Conservation (phyloP, 2,888 invertebrate genomes). For the Aleiodes testaceus region DNA sequence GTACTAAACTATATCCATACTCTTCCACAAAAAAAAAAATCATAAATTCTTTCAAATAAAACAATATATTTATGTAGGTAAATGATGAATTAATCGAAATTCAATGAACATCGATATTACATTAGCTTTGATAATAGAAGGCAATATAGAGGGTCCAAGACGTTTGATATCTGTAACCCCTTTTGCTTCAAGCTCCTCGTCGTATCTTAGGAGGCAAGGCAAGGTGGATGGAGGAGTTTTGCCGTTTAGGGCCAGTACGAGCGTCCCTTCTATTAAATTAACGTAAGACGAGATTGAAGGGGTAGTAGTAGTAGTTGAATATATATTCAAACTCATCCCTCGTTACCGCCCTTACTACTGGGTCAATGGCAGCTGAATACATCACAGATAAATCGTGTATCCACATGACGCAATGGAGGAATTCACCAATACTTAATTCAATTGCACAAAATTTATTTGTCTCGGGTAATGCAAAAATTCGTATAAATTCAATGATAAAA, state of each 20-base stretch:
- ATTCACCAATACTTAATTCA: slow-evolving; percentile 33
- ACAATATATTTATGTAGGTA: no score
- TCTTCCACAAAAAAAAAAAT: neutral
- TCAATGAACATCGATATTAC: slow-evolving; percentile 50
- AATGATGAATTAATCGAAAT: slow-evolving; percentile 38
- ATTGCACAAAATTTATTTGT: neutral
- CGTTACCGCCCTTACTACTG: neutral
- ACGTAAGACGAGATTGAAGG: slow-evolving; percentile 58
- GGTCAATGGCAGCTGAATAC: slow-evolving; percentile 16
- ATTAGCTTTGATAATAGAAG: slow-evolving; percentile 62
- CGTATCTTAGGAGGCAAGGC: slow-evolving; percentile 57
- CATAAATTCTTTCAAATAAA: neutral
- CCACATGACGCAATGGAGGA: neutral
- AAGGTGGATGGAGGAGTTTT: slow-evolving; percentile 52
- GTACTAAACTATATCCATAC: slow-evolving; percentile 21
- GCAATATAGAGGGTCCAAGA: slow-evolving; percentile 54
- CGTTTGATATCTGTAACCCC: slow-evolving; percentile 66
- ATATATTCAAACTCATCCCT: slow-evolving; percentile 32
- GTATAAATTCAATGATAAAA: slow-evolving; percentile 28
- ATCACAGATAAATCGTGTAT: neutral
- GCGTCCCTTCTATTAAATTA: slow-evolving; percentile 71
- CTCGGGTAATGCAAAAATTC: neutral
- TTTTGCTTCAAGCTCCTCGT: slow-evolving; percentile 61
- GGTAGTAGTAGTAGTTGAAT: slow-evolving; percentile 59
- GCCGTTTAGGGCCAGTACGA: slow-evolving; percentile 63